Evolutionary conservation across 2,888 invertebrate species (phyloP).

Genomic region (Chaetogeoica ovagalla): DNA sequence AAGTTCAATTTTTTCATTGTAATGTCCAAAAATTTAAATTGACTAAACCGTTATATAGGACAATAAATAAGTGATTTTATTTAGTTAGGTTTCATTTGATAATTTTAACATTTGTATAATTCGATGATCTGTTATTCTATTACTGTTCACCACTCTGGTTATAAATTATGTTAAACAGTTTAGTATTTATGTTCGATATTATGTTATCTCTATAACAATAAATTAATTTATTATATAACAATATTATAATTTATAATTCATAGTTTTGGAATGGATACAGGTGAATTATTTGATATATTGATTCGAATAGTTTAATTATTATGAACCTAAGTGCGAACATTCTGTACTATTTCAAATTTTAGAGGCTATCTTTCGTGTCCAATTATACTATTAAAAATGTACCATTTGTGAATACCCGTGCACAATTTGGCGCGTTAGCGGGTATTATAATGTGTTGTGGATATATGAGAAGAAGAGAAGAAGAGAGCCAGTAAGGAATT

Average conservation of each 20-base stretch:
- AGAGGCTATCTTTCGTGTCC: background rate
- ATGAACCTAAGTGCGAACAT: background rate
- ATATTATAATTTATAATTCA: slow-evolving; percentile 1
- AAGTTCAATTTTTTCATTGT: too few species aligned
- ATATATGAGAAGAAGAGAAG: background rate
- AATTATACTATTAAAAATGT: slow-evolving; percentile 12
- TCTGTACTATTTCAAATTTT: background rate
- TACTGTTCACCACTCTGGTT: background rate
- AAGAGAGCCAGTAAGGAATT: slow-evolving; percentile 40
- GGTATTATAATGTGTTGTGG: slow-evolving; percentile 8
- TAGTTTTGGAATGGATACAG: background rate
- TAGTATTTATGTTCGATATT: background rate
- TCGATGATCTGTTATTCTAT: background rate
- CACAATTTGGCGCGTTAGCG: background rate
- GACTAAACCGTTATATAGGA: too few species aligned
- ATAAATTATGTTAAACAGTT: background rate
- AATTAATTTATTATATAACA: slow-evolving; percentile 4
- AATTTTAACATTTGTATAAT: background rate
- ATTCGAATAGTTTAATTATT: slow-evolving; percentile 17
- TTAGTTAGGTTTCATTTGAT: background rate
- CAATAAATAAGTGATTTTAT: too few species aligned
- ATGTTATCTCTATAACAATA: background rate
- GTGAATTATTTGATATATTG: slow-evolving; percentile 7
- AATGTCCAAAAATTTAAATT: too few species aligned
- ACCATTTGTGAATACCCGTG: background rate